Evolutionary conservation across 1,140 invertebrate genomes (phyloP), one percentile per base, ranked within the genome.

Genomic region (Marisa cornuarietis): DNA sequence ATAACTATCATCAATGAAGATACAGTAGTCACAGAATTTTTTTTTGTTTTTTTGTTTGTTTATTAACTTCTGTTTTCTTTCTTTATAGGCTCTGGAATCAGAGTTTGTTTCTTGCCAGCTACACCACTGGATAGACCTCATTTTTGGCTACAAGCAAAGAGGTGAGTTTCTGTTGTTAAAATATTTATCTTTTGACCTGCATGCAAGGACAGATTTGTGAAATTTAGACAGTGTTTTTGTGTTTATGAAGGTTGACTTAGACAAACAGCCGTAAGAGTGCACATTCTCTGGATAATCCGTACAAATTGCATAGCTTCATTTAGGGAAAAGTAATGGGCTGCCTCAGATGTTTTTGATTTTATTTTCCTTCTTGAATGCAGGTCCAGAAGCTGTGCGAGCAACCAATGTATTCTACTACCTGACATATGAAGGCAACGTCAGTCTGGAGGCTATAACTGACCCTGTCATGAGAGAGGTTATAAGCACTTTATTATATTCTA

Each of bases 321-420:
- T 58, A 18, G 54, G 16, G 54, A 9, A 18, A 58, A 58, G 54
- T 18, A 18, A 58, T 58, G 16, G 11, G 4, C 16, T 58, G 0
- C 54, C 54, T 58, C 16, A 58, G 54, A 9, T 18, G 9, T 58
- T 10, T 16, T 10, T 1, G 14, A 51, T 24, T 78, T 11, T 52
- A 22, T 58, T 22, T 72, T 31, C 73, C 49, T 66, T 58, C 24
- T 22, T 62, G 61, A 51, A 22, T 16, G 18, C 84, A 96, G 96
- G 98, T 54, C 98, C 98, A 3, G 98, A 99, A 93, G 98, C 98
- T 10, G 94, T 99, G 5, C 92, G 98, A 79, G 96, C 98, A 0
- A 98, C 97, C 5, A 99, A 99, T 92, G 97, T 99, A 8, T 99
- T 99, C 92, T 99, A 99, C 90, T 99, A 99, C 92, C 92, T 99